Base-by-base conservation (phyloP, 2,888 invertebrate species). In the Agrochola litura region DNA sequence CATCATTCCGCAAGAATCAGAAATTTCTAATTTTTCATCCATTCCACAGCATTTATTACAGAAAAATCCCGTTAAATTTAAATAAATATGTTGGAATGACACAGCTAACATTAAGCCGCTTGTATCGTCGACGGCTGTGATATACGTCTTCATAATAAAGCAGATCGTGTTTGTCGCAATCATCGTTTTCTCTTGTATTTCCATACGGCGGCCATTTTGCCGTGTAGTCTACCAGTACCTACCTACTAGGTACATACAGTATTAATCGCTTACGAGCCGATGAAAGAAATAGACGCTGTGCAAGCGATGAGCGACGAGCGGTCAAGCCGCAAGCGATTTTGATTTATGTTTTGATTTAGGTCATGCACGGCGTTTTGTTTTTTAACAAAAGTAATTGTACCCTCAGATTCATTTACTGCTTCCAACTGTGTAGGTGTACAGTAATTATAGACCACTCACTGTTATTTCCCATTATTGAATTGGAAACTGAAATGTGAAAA, bases 221-320 rank as follows among this genome's bases (percentile, higher is more conserved):
- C 37, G 63, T 58, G 71, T 71, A 77, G 43, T 65, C 56, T 54
- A 37, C 65, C 37, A 56, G 58, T 80, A 71, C 49, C 70, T 68
- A 67, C 30, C n/a, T 64, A 69, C 58, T 77, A 76, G 80, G 84
- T 80, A 78, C 76, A 75, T 76, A 84, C 79, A 82, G 77, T 84
- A 87, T 87, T 82, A 86, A 87, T 87, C 70, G 81, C 74, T 78
- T 73, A 73, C 76, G 61, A 84, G 76, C 63, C 68, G 79, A 78
- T 82, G 75, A 85, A 86, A 87, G 83, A 84, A 84, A 81, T 73
- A 58, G 30, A 30, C n/a, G 56, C 30, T 9, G 74, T 41, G 52
- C 70, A 78, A 77, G 76, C n/a, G 12, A 81, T 22, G 30, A 60
- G 68, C 56, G 67, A 46, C 9, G 19, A 52, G 75, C 58, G 65